These are phyloP conservation scores for Eupsittula cactorum DNA, from an alignment of 2,113 vertebrate genomes.

Conservation along the genomic window DNA sequence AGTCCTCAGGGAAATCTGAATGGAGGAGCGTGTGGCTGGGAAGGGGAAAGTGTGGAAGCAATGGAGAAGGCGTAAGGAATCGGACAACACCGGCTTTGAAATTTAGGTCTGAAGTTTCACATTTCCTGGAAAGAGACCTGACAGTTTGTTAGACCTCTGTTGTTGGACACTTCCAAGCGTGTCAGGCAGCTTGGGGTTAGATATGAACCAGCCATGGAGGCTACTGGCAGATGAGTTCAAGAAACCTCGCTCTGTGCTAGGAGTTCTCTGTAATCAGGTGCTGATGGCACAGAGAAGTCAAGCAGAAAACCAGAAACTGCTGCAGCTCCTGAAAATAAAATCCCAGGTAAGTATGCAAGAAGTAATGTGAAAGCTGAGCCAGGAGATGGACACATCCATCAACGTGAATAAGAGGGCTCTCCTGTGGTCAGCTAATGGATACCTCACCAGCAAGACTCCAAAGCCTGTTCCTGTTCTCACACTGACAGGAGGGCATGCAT, in stretches of 20 bases:
- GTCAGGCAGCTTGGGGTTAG: not conserved
- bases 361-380: not conserved
- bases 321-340: not conserved
- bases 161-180: not conserved
- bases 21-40: not conserved
- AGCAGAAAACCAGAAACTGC: not conserved
- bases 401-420: not conserved
- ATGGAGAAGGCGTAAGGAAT: not conserved
- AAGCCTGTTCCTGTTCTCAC: not conserved
- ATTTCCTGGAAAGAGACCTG: not conserved
- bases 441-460: not conserved
- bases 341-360: not conserved
- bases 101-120: not conserved
- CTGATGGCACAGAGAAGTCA: not conserved
- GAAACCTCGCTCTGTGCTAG: not conserved
- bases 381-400: not conserved
- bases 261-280: not conserved
- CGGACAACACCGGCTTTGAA: not conserved
- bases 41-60: not conserved
- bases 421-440: not conserved
- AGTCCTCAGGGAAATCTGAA: not conserved
- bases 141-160: not conserved
- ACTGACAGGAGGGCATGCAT: accelerated
- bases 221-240: not conserved
- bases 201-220: not conserved